These are phyloP conservation scores for Echinops telfairi DNA, from an alignment of 2,113 vertebrate genomes.

Conservation along the genomic window DNA sequence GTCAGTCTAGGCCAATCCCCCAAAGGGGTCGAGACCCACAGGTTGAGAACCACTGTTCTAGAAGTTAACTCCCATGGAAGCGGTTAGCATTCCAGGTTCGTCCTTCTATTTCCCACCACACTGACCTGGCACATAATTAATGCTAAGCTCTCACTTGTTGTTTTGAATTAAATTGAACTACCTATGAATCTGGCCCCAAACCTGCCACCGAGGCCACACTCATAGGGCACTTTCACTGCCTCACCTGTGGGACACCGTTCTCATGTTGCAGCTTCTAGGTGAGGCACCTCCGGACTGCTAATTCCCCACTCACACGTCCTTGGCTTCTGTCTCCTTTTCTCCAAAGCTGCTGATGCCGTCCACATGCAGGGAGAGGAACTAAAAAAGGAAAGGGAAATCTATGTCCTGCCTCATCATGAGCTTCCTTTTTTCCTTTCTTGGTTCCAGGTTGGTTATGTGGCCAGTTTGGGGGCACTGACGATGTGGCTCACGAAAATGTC, in stretches of 20 bases:
- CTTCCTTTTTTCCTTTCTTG: conserved; percentile 76
- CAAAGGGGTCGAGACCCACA: no score
- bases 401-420: not conserved
- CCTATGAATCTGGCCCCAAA: conserved; percentile 8
- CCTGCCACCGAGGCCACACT: not conserved
- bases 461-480: not conserved
- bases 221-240: not conserved
- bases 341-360: conserved; percentile 41
- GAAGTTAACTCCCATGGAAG: conserved; percentile 11
- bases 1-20: no score
- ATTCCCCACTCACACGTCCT: not conserved
- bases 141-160: not conserved
- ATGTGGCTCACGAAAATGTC: conserved; percentile 24
- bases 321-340: conserved; percentile 49
- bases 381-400: conserved; percentile 68
- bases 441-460: conserved; percentile 45
- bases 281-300: not conserved
- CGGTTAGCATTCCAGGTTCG: not conserved
- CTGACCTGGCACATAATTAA: not conserved
- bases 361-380: conserved; percentile 48
- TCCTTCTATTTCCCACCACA: conserved; percentile 9
- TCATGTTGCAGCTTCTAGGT: not conserved
- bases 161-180: conserved; percentile 53
- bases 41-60: not conserved
- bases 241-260: not conserved